A percentile compares a stretch with the other conserved stretches of the same genome.
phyloP scores from a whole-genome alignment of 53 echinoderm and acorn worm genomes.

The Echinometra lucunter region DNA sequence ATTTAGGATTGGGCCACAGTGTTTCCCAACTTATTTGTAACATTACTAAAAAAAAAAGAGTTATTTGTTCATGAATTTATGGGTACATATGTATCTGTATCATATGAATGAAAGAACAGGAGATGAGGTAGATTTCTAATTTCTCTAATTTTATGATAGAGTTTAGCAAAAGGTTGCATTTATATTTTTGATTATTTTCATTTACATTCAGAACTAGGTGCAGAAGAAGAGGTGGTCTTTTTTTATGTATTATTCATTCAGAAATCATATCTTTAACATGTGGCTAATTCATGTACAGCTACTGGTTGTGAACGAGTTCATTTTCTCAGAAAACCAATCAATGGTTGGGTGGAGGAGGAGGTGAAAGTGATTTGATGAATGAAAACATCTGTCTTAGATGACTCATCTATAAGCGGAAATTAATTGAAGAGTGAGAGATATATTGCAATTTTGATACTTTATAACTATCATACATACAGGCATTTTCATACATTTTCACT shows the following conservation, averaged over 20 bases:
- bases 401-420: background rate
- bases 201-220: no score
- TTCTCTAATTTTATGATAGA: background rate
- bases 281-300: background rate
- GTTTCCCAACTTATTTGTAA: no score
- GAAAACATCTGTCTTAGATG: constrained; percentile 9
- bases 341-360: background rate
- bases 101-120: no score
- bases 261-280: background rate
- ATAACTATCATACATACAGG: background rate
- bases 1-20: no score
- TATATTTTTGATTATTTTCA: background rate
- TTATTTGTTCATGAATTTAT: no score
- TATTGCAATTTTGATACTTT: background rate
- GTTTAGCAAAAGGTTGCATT: background rate
- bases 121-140: no score
- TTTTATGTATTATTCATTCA: background rate
- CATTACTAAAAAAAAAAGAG: no score
- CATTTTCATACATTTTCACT: no score
- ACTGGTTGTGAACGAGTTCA: background rate
- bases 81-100: no score
- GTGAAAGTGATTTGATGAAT: constrained; percentile 14
- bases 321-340: background rate
- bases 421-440: background rate
- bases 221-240: background rate